Conservation (phyloP, 2,888 invertebrate species). For the Protophormia terraenovae region DNA sequence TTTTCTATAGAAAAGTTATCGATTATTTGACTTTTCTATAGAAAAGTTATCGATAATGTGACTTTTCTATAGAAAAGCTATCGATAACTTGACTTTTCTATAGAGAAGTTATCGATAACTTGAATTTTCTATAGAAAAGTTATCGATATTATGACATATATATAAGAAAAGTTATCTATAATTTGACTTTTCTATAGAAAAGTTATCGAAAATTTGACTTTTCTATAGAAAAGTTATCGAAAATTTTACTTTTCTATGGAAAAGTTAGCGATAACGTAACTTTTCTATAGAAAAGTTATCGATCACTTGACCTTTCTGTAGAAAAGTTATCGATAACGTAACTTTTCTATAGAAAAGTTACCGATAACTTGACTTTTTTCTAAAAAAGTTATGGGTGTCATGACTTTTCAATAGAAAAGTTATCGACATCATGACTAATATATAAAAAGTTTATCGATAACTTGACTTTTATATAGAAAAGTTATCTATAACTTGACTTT, state of each 20-base stretch:
- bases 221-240: background rate
- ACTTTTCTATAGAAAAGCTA: background rate
- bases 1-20: background rate
- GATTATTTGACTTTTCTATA: background rate
- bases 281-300: no score
- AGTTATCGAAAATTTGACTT: background rate
- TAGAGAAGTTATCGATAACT: background rate
- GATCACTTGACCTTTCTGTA: no score
- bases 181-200: no score
- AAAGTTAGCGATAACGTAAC: no score
- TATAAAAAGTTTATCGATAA: background rate
- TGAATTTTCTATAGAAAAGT: background rate
- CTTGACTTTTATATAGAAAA: background rate
- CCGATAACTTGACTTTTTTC: no score
- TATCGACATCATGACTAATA: no score
- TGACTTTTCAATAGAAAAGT: no score
- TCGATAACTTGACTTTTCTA: background rate
- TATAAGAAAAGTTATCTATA: background rate
- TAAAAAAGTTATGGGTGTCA: no score
- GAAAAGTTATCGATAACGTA: no score
- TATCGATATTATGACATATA: background rate
- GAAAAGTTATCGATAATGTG: background rate
- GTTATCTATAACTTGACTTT: background rate
- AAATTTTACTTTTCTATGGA: no score
- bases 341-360: no score